Conservation (phyloP, 2,888 invertebrate genomes). For the Cheilosia variabilis region DNA sequence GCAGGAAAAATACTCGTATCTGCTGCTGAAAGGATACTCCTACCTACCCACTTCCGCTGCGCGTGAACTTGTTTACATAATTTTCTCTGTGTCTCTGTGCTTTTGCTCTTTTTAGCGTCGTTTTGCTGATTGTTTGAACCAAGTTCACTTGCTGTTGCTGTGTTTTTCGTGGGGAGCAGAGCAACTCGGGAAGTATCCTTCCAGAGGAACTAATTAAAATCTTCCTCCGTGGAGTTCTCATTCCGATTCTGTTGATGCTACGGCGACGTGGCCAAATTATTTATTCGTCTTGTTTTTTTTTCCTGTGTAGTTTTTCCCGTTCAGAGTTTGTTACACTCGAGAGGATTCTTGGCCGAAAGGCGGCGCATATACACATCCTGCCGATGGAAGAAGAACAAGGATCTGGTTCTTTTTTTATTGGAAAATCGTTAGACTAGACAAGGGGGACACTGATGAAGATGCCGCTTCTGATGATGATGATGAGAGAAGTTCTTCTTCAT, state of each 20-base stretch:
- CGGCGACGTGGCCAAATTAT: slow-evolving; percentile 68
- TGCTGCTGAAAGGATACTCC: slow-evolving; percentile 54
- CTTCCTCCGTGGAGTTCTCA: slow-evolving; percentile 45
- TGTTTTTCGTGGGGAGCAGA: slow-evolving; percentile 10
- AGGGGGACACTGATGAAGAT: slow-evolving; percentile 46
- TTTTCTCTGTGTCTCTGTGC: slow-evolving; percentile 40
- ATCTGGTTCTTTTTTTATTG: slow-evolving; percentile 45
- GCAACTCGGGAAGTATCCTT: slow-evolving; percentile 66
- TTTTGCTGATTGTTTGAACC: slow-evolving; percentile 46
- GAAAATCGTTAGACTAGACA: slow-evolving; percentile 63
- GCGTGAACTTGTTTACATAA: slow-evolving; percentile 68
- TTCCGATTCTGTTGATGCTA: slow-evolving; percentile 40
- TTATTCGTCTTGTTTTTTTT: slow-evolving; percentile 55
- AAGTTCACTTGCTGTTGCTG: slow-evolving; percentile 16
- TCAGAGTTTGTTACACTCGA: slow-evolving; percentile 59
- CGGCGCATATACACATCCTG: background rate
- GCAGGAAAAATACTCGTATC: slow-evolving; percentile 19
- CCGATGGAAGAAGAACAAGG: slow-evolving; percentile 25
- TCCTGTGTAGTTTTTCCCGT: slow-evolving; percentile 45
- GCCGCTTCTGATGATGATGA: slow-evolving; percentile 39
- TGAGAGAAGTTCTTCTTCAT: slow-evolving; percentile 47
- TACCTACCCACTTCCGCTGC: slow-evolving; percentile 43
- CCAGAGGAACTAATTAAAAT: slow-evolving; percentile 73
- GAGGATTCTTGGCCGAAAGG: slow-evolving; percentile 27
- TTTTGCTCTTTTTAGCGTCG: slow-evolving; percentile 19